Evolutionary conservation across 2,888 invertebrate species (phyloP).

Genomic region (Microdon myrmicae): DNA sequence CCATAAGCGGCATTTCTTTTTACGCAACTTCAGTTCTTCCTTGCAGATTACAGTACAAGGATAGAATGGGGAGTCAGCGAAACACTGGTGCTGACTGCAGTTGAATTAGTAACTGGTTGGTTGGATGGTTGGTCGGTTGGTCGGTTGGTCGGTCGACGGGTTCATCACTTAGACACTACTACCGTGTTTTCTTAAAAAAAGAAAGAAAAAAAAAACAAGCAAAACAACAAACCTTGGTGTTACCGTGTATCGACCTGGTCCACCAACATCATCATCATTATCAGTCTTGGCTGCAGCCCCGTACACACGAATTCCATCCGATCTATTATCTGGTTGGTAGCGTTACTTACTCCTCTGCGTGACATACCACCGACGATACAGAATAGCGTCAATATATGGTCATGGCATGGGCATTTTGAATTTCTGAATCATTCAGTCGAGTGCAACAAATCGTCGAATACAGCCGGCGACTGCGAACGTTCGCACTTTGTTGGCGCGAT

Average conservation of each 20-base stretch:
- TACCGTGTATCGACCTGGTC: constrained; percentile 33
- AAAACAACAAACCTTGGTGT: constrained; percentile 31
- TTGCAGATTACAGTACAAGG: constrained; percentile 52
- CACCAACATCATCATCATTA: constrained; percentile 40
- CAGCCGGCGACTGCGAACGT: constrained; percentile 42
- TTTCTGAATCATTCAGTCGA: constrained; percentile 52
- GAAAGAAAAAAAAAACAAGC: constrained; percentile 2
- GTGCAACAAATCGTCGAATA: constrained; percentile 52
- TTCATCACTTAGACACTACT: constrained; percentile 40
- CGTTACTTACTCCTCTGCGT: constrained; percentile 41
- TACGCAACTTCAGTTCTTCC: constrained; percentile 54
- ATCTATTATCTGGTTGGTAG: constrained; percentile 46
- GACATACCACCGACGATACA: constrained; percentile 50
- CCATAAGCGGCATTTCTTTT: constrained; percentile 52
- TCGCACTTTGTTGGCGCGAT: constrained; percentile 37
- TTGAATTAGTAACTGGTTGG: constrained; percentile 41
- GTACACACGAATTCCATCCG: constrained; percentile 31
- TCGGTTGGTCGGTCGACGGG: constrained; percentile 27
- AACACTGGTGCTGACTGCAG: constrained; percentile 26
- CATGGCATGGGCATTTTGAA: constrained; percentile 45
- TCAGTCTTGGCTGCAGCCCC: constrained; percentile 11
- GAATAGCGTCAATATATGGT: constrained; percentile 42
- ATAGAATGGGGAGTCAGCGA: constrained; percentile 14
- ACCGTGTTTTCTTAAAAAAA: no score
- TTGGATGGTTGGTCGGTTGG: constrained; percentile 32